Conservation (phyloP, 2,888 invertebrate genomes). For the Agrypnus murinus region DNA sequence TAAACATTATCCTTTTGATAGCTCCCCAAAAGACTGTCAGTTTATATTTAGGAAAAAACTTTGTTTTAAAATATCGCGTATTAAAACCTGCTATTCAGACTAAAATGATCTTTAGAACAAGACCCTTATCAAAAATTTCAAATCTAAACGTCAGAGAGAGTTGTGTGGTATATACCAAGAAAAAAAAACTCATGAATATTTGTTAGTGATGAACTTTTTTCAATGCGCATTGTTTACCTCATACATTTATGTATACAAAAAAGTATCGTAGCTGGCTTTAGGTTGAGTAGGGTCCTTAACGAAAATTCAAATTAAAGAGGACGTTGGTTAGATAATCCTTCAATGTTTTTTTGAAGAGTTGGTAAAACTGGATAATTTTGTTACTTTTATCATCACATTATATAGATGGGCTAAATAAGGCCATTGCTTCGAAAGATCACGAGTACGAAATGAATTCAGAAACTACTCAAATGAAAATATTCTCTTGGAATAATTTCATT, state of each 20-base stretch:
- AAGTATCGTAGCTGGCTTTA: slow-evolving; percentile 17
- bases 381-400: slow-evolving; percentile 18
- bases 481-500: slow-evolving; percentile 29
- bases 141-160: slow-evolving; percentile 11
- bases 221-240: slow-evolving; percentile 26
- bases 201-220: slow-evolving; percentile 16
- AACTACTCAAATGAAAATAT: slow-evolving; percentile 32
- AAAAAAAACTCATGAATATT: slow-evolving; percentile 25
- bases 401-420: slow-evolving; percentile 27
- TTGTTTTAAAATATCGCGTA: too few relatives aligned
- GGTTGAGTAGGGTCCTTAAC: slow-evolving; percentile 16
- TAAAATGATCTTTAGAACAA: neutral
- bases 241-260: slow-evolving; percentile 33
- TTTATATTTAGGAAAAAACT: too few relatives aligned
- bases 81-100: too few relatives aligned
- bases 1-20: too few relatives aligned
- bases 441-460: slow-evolving; percentile 33
- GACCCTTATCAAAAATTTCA: slow-evolving; percentile 14
- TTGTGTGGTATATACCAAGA: neutral
- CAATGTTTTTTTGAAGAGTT: slow-evolving; percentile 17
- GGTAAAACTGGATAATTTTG: slow-evolving; percentile 20
- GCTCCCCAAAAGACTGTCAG: too few relatives aligned
- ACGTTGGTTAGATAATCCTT: slow-evolving; percentile 18
- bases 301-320: slow-evolving; percentile 25
- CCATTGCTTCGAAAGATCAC: slow-evolving; percentile 30